These are phyloP conservation scores for Atherinomorus stipes DNA, from an alignment of 2,113 vertebrate genomes.

Conservation along the genomic window DNA sequence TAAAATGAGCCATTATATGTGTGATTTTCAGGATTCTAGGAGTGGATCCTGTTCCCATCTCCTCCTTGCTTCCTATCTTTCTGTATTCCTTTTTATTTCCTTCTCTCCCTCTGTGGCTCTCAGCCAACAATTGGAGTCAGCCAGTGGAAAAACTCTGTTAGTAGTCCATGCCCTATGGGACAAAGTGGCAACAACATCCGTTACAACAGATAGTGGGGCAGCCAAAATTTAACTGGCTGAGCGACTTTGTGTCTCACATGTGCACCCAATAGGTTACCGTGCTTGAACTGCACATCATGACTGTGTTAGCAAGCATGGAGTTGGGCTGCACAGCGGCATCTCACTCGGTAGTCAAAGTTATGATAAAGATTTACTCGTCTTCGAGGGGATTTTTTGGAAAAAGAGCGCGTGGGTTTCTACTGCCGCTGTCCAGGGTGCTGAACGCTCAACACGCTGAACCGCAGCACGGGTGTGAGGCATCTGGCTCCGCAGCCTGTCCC, in stretches of 20 bases:
- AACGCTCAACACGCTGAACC: slow-evolving; percentile 20
- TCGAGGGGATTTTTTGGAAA: background rate
- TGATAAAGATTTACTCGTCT: background rate
- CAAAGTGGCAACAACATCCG: slow-evolving; percentile 71
- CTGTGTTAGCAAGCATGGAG: background rate
- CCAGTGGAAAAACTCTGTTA: slow-evolving; percentile 77
- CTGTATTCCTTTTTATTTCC: slow-evolving; percentile 28
- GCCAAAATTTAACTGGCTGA: slow-evolving; percentile 54
- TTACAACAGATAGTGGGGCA: slow-evolving; percentile 62
- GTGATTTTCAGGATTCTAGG: slow-evolving; percentile 23
- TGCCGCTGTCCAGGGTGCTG: slow-evolving; percentile 70
- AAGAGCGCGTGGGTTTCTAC: no score
- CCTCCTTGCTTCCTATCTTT: slow-evolving; percentile 31
- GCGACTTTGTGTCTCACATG: slow-evolving; percentile 32
- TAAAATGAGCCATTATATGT: slow-evolving; percentile 48
- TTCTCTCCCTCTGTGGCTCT: slow-evolving; percentile 54
- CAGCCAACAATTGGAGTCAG: slow-evolving; percentile 71
- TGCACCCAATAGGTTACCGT: slow-evolving; percentile 14
- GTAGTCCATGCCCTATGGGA: slow-evolving; percentile 74
- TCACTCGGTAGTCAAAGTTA: slow-evolving; percentile 3
- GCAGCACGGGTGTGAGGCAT: slow-evolving; percentile 12
- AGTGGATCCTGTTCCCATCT: slow-evolving; percentile 25
- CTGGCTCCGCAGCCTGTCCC: slow-evolving; percentile 48
- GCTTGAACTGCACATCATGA: slow-evolving; percentile 17
- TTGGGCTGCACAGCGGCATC: slow-evolving; percentile 11